Base-by-base conservation (phyloP, 2,888 invertebrate species). In the Dendrolimus pini region DNA sequence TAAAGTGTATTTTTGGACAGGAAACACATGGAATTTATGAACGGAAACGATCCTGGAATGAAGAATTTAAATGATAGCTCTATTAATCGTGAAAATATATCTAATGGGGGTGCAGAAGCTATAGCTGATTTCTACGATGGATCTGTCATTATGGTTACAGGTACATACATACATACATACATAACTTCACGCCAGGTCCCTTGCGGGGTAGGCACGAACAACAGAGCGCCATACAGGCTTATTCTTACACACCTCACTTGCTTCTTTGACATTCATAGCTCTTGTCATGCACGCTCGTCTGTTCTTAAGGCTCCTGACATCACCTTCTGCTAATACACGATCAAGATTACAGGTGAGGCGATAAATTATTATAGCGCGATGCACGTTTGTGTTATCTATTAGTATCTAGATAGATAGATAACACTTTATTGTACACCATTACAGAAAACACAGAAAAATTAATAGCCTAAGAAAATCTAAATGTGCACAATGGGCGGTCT, bases 121-220 rank as follows among this genome's bases (percentile, higher is more conserved):
- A 80, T 89, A n/a, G 76, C 83, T 0, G 85, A 83, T 65, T 93
- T 92, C 75, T 93, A 91, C 75, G 83, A 91, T 2, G 92, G 89
- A 0, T 79, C 91, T 1, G 83, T 91, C 1, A 78, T 93, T 58
- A 72, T 93, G 53, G 83, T 93, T 53, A 92, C 93, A 10, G 9
- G 9, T 47, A 42, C 7, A 42, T 8, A 9, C 7, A 42, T 8
- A 42, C 9, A 8, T 42, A 9, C 7, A 8, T 42, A 8, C 7
- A 42, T 42, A n/a, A n/a, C n/a, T n/a, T n/a, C n/a, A n/a, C n/a
- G n/a, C n/a, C n/a, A n/a, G n/a, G n/a, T n/a, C n/a, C n/a, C n/a
- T n/a, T n/a, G n/a, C n/a, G n/a, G n/a, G n/a, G n/a, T n/a, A n/a
- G n/a, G n/a, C n/a, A n/a, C n/a, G n/a, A n/a, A n/a, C n/a, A n/a